phyloP scores from a whole-genome alignment of 2,888 invertebrate species.

The Epinotia brunnichana region DNA sequence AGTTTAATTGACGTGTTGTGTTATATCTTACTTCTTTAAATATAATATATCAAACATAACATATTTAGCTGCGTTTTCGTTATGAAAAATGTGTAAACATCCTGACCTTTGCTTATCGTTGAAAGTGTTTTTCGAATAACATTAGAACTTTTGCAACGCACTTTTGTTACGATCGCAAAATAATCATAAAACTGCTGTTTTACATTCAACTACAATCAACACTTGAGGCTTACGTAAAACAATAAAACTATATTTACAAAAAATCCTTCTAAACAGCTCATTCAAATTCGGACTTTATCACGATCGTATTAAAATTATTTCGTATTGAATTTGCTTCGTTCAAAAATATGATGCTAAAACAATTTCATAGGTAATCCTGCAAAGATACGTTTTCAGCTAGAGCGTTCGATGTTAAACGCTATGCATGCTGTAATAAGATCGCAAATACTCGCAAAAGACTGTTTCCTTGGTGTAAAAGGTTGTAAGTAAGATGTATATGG shows the following conservation, averaged over 20 bases:
- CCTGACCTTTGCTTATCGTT: neutral
- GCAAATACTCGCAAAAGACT: neutral
- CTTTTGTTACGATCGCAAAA: conserved; percentile 1
- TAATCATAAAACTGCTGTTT: conserved; percentile 15
- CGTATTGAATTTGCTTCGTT: neutral
- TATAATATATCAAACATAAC: neutral
- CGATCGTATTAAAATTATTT: neutral
- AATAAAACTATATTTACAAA: conserved; percentile 32
- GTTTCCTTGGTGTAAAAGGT: neutral
- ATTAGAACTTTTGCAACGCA: neutral
- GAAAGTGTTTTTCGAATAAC: neutral
- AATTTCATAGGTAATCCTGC: conserved; percentile 7
- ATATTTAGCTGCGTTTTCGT: neutral
- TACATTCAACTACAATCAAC: conserved; percentile 8
- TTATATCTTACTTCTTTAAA: neutral
- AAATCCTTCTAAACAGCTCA: neutral
- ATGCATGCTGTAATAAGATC: neutral
- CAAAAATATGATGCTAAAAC: conserved; percentile 15
- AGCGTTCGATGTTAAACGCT: conserved; percentile 2
- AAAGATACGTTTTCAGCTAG: neutral
- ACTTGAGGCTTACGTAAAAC: conserved; percentile 19
- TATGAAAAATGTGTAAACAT: neutral
- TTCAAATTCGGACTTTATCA: conserved; percentile 5
- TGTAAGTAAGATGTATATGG: neutral
- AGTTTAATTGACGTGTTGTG: neutral